phyloP scores from a whole-genome alignment of 1,140 invertebrate species.

The Oedothorax gibbosus region DNA sequence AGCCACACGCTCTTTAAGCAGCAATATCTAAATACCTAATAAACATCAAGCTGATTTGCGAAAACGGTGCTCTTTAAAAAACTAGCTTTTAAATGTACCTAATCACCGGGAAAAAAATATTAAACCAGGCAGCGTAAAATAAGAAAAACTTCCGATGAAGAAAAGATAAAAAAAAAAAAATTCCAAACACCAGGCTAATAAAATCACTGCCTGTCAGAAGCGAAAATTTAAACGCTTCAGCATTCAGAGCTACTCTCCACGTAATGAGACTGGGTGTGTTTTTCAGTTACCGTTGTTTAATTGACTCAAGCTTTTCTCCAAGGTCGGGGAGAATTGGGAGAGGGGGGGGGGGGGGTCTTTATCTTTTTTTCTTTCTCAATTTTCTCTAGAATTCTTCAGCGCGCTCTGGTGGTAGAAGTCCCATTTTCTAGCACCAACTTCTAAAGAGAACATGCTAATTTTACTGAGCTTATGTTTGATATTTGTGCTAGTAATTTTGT shows the following conservation, averaged over 20 bases:
- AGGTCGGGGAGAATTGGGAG: conserved; percentile 19
- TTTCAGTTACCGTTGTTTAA: conserved; percentile 58
- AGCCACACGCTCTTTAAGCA: background rate
- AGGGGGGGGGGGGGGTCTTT: conserved; percentile 8
- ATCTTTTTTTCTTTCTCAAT: conserved; percentile 19
- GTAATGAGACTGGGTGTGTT: conserved; percentile 54
- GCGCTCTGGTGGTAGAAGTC: conserved; percentile 45
- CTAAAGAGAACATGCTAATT: background rate
- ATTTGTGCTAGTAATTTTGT: too few relatives aligned
- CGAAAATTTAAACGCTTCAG: conserved; percentile 52
- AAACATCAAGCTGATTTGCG: conserved; percentile 42
- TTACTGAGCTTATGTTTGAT: too few relatives aligned
- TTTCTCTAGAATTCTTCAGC: conserved; percentile 5
- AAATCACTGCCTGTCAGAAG: conserved; percentile 39
- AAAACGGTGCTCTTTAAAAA: conserved; percentile 28
- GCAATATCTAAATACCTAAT: conserved; percentile 49
- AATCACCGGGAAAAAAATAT: conserved; percentile 60
- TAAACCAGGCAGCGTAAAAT: conserved; percentile 52
- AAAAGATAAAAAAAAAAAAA: conserved; percentile 5
- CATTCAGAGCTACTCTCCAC: conserved; percentile 19
- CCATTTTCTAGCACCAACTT: background rate
- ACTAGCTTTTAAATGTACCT: conserved; percentile 52
- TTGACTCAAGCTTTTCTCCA: conserved; percentile 50
- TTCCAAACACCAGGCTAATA: conserved; percentile 46
- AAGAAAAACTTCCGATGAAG: conserved; percentile 21